Conservation (phyloP, 2,113 vertebrate species). For the Brachirus orientalis region DNA sequence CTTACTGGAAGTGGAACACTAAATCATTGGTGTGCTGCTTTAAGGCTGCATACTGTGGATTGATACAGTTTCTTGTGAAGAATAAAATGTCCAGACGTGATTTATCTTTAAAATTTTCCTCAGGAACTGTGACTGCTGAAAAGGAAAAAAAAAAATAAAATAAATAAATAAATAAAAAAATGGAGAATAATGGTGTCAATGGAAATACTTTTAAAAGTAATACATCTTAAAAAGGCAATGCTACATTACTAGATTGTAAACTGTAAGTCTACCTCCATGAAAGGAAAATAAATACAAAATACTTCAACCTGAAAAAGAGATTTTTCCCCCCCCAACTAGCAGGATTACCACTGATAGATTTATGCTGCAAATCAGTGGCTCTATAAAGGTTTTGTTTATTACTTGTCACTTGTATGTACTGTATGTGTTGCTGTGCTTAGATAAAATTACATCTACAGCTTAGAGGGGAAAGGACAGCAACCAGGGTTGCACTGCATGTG, state of each 20-base stretch:
- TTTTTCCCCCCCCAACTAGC: too few relatives aligned
- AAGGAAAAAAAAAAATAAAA: too few relatives aligned
- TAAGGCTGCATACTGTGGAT: too few relatives aligned
- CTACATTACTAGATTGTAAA: neutral
- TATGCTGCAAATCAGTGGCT: slow-evolving; percentile 37
- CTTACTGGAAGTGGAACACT: neutral
- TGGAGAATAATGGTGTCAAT: neutral
- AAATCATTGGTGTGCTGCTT: neutral
- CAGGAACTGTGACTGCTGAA: too few relatives aligned
- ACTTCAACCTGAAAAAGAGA: neutral
- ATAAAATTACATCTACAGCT: slow-evolving; percentile 37
- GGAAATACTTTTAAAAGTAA: neutral
- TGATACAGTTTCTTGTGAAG: too few relatives aligned
- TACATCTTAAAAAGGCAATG: neutral
- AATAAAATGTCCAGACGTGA: too few relatives aligned
- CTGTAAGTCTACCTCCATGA: neutral
- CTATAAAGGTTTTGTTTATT: slow-evolving; percentile 49
- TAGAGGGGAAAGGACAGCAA: slow-evolving; percentile 31
- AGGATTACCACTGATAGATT: slow-evolving; percentile 18
- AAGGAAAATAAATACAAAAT: neutral
- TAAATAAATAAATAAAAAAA: too few relatives aligned
- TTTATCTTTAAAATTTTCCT: too few relatives aligned
- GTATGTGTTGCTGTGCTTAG: slow-evolving; percentile 33
- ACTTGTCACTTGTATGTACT: slow-evolving; percentile 44
- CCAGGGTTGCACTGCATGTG: slow-evolving; percentile 33